Conservation (phyloP, 2,113 vertebrate genomes). For the Miniopterus natalensis region DNA sequence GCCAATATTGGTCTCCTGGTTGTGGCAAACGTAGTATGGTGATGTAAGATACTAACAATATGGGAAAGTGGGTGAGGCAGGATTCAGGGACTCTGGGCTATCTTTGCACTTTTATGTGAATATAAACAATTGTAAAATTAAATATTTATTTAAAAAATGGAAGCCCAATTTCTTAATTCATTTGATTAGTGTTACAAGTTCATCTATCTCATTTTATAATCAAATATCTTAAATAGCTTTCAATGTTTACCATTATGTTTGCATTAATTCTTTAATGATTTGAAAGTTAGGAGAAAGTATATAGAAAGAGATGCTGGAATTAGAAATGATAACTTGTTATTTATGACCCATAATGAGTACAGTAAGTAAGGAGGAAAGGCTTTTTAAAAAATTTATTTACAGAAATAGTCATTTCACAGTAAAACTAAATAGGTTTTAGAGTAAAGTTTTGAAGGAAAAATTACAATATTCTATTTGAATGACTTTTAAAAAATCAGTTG, state of each 20-base stretch:
- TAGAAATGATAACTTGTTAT: neutral
- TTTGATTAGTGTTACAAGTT: neutral
- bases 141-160: neutral
- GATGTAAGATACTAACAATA: neutral
- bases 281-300: neutral
- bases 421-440: neutral
- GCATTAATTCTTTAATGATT: neutral
- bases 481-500: neutral
- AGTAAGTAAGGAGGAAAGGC: neutral
- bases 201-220: neutral
- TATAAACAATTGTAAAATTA: constrained; percentile 6
- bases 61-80: neutral
- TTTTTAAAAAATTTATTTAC: neutral
- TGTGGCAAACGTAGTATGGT: neutral
- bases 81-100: neutral
- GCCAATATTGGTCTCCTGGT: neutral
- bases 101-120: neutral
- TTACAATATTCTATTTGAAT: neutral
- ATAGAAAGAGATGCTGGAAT: neutral
- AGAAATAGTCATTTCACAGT: neutral
- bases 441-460: neutral
- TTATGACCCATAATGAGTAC: neutral
- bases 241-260: neutral
- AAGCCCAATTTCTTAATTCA: neutral
- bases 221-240: neutral